phyloP scores from a whole-genome alignment of 2,888 invertebrate genomes.

The Petrolisthes cinctipes region DNA sequence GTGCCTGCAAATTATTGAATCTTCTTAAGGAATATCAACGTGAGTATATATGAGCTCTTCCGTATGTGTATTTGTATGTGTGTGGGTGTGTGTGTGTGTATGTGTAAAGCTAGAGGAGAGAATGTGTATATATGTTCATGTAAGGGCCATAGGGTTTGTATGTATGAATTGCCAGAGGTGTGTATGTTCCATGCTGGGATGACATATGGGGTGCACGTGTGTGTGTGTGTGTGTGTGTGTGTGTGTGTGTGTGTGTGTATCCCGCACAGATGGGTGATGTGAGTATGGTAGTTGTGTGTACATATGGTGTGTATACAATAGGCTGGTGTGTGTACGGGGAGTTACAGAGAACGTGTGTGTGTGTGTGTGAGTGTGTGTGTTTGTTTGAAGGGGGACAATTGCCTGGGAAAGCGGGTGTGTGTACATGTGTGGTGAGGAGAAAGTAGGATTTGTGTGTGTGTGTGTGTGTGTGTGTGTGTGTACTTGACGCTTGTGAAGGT shows the following conservation, averaged over 20 bases:
- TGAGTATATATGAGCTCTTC: no score
- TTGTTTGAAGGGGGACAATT: not conserved
- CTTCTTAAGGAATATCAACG: no score
- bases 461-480: conserved; percentile 11
- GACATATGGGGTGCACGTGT: conserved; percentile 14
- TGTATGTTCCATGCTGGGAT: not conserved
- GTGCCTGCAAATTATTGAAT: no score
- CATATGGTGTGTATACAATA: no score
- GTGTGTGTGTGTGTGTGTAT: no score
- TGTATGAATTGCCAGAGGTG: not conserved
- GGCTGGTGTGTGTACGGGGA: conserved; percentile 8
- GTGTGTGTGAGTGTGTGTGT: not conserved
- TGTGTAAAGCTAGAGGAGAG: not conserved
- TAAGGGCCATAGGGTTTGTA: not conserved
- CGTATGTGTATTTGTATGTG: not conserved
- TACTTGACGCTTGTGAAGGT: not conserved
- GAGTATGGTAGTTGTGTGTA: no score
- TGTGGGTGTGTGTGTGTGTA: conserved; percentile 23
- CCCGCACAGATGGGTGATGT: no score
- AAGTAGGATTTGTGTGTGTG: not conserved
- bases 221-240: no score
- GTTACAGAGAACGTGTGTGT: not conserved
- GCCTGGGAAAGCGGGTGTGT: not conserved
- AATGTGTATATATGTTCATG: no score
- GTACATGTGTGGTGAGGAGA: not conserved